phyloP scores from a whole-genome alignment of 2,888 invertebrate genomes.

The Spodoptera littoralis region DNA sequence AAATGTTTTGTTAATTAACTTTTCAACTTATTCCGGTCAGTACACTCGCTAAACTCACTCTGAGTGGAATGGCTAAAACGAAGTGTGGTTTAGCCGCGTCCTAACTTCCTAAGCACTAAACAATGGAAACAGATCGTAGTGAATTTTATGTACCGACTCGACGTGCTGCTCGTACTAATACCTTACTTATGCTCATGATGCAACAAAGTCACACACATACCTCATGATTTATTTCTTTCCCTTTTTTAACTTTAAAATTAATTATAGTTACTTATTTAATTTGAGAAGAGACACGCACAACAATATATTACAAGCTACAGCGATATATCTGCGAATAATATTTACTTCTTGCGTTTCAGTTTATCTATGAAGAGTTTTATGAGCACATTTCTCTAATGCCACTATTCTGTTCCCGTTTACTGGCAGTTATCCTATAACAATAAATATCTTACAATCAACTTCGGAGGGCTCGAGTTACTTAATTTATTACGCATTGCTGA shows the following conservation, averaged over 20 bases:
- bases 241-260: too few relatives aligned
- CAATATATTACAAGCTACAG: too few relatives aligned
- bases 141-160: not conserved
- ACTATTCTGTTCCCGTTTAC: slow-evolving; percentile 55
- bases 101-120: slow-evolving; percentile 10
- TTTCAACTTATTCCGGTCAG: slow-evolving; percentile 41
- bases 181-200: slow-evolving; percentile 5
- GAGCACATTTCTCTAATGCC: slow-evolving; percentile 15
- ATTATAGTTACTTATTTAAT: too few relatives aligned
- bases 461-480: slow-evolving; percentile 49
- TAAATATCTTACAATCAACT: slow-evolving; percentile 53
- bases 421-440: slow-evolving; percentile 56
- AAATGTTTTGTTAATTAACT: slow-evolving; percentile 50
- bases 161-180: slow-evolving; percentile 4
- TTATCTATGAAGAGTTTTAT: slow-evolving; percentile 27
- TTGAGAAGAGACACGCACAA: too few relatives aligned
- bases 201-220: too few relatives aligned
- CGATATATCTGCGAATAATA: too few relatives aligned
- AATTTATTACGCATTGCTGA: slow-evolving; percentile 45
- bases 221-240: not conserved
- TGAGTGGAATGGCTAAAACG: slow-evolving; percentile 7
- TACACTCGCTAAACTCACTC: not conserved
- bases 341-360: slow-evolving; percentile 1
- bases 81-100: slow-evolving; percentile 11
- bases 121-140: slow-evolving; percentile 32